A percentile compares a stretch with the other conserved stretches of the same genome.
These are phyloP conservation scores for Notodonta dromedarius DNA, from an alignment of 2,888 invertebrate species.

Conservation along the genomic window DNA sequence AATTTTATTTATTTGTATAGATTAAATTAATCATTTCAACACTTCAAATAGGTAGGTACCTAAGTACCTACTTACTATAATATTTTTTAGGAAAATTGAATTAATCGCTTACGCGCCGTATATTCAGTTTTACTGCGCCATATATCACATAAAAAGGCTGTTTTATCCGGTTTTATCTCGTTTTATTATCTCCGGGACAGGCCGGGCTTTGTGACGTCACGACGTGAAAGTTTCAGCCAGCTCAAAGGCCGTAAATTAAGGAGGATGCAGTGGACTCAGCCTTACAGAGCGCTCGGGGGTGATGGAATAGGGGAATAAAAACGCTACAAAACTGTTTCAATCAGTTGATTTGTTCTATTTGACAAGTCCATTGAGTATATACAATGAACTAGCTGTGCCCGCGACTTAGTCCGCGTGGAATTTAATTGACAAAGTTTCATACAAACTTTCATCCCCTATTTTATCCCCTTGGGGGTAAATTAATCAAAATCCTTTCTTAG, in stretches of 20 bases:
- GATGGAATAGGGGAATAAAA: not conserved
- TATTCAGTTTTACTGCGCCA: slow-evolving; percentile 12
- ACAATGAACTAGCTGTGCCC: too few relatives aligned
- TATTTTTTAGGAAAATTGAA: slow-evolving; percentile 13
- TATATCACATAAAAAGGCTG: slow-evolving; percentile 16
- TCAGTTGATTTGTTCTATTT: not conserved
- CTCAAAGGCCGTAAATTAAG: slow-evolving; percentile 4
- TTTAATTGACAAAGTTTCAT: too few relatives aligned
- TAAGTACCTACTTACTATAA: too few relatives aligned
- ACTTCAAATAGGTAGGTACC: too few relatives aligned
- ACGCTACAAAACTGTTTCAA: not conserved
- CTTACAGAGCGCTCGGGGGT: not conserved
- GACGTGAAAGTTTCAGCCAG: slow-evolving; percentile 10
- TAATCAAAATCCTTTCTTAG: too few relatives aligned
- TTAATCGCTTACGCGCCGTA: slow-evolving; percentile 6
- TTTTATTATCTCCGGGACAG: slow-evolving; percentile 3
- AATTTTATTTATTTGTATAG: too few relatives aligned
- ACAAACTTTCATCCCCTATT: too few relatives aligned
- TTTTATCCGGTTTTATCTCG: slow-evolving; percentile 13
- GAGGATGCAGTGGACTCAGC: not conserved
- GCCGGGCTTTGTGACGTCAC: not conserved
- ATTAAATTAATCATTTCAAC: too few relatives aligned
- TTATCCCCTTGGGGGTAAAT: too few relatives aligned
- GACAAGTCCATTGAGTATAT: too few relatives aligned
- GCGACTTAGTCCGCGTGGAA: too few relatives aligned